Evolutionary conservation across 1,140 invertebrate species (phyloP), one percentile per base, ranked within the genome.

Genomic region (Aphaenogaster ashmeadi): DNA sequence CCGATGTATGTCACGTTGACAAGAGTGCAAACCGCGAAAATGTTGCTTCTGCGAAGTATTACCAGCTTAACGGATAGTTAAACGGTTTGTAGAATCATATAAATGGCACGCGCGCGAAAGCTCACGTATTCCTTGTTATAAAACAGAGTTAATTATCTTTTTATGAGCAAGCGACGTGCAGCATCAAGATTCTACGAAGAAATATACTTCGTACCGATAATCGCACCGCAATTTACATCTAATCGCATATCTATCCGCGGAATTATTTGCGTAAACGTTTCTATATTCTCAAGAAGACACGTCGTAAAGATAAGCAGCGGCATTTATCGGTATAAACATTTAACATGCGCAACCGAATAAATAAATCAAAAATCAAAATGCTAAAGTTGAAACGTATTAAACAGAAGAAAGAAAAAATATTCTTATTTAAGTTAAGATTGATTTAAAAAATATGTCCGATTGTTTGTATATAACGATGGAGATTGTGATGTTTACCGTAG

Each of bases 81-180:
- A 56, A 27, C 8, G n/a, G 27, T 36, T 44, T 9, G 27, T 44
- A 36, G 27, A 56, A 56, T n/a, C 33, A 27, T 27, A 50, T 33
- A 36, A 66, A 66, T 11, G 33, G 21, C 38, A 77, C 38, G 88
- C 72, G 88, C 72, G 62, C 89, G 62, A 38, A 87, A 90, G 41
- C 86, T 81, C 77, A 83, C 52, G 44, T 81, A 69, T 58, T 33
- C n/a, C 21, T 54, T 36, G 11, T 69, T 54, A 54, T 62, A 72
- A 77, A 87, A 81, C 38, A 89, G 50, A 56, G 67, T 86, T 56
- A 87, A 90, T 87, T 89, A 71, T 71, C 54, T 36, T 27, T 15
- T 77, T 41, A 72, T 50, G 38, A 38, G 36, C n/a, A 27, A 64
- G 52, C 6, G 3, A 3, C 50, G 0, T 13, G 38, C 15, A 15